phyloP scores from a whole-genome alignment of 1,140 invertebrate species.

The Phenacoccus solenopsis region DNA sequence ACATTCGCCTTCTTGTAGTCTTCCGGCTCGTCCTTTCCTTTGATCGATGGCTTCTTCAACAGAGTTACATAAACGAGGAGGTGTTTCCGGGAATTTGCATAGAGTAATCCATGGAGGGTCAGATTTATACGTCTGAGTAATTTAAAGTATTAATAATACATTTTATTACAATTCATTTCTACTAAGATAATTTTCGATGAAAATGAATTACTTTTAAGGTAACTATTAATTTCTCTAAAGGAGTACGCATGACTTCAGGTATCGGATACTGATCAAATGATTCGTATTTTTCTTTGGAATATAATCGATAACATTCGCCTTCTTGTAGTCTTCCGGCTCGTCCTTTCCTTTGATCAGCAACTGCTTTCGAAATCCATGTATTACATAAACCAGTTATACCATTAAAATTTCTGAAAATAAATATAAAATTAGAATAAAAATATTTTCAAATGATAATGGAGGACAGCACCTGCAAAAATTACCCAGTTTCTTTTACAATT shows the following conservation, averaged over 20 bases:
- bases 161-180: neutral
- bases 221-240: constrained; percentile 49
- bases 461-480: neutral
- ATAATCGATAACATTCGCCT: constrained; percentile 67
- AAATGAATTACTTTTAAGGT: constrained; percentile 44
- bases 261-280: constrained; percentile 38
- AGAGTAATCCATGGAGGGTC: constrained; percentile 40
- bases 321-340: constrained; percentile 53
- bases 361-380: constrained; percentile 44
- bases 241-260: constrained; percentile 46
- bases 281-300: constrained; percentile 39
- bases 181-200: too few relatives aligned
- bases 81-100: constrained; percentile 41
- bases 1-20: constrained; percentile 58
- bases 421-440: neutral
- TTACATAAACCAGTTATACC: constrained; percentile 29
- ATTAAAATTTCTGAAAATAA: constrained; percentile 30
- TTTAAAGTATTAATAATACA: too few relatives aligned
- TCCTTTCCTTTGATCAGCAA: constrained; percentile 49
- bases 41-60: constrained; percentile 43
- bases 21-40: constrained; percentile 50
- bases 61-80: constrained; percentile 29
- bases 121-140: constrained; percentile 31
- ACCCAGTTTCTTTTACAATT: constrained; percentile 24
- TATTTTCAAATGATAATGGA: neutral